Evolutionary conservation across 2,113 vertebrate genomes (phyloP), one percentile per base, ranked within the genome.

Genomic region (Anoplopoma fimbria): DNA sequence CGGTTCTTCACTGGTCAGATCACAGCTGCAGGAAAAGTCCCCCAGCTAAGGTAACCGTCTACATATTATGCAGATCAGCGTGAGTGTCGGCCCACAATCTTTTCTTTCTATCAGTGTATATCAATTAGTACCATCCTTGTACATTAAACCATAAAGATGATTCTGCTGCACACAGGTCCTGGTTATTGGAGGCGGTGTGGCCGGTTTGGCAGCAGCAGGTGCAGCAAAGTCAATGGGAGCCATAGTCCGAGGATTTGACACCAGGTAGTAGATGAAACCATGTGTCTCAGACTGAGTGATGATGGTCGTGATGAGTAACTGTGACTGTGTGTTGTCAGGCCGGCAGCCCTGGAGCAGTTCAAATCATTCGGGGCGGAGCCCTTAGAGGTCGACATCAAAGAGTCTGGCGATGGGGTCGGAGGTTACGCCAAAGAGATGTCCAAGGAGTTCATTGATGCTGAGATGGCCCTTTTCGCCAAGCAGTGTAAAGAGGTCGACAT

Each of bases 141-240:
- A 12, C 38, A 55, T 0, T 49, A 21, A 53, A 17, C 25, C 25
- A 58, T 29, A 6, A 0, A 2, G 55, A 15, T 27, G 51, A 77
- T 76, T 75, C 6, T 83, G 15, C 12, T 83, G 42, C n/a, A 29
- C 86, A 73, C 84, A 94, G 95, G 92, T 95, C 72, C 90, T 97
- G 82, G 89, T 97, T 78, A 97, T 97, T 78, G 95, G 94, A 79
- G 95, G 95, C 73, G 97, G 95, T 63, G 0, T 97, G n/a, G 95
- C 95, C 74, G 95, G 96, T 83, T 90, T 97, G 73, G 93, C 95
- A 74, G 95, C 95, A 76, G 96, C 96, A 55, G 96, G 95, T 77
- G 91, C 96, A 86, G 96, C 95, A 68, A 97, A 96, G 92, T 95
- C 95, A 2, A 96, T 96, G 94, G 95, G 94, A 88, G 95, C 96